Conservation (phyloP, 2,113 vertebrate species). For the Larimichthys crocea region DNA sequence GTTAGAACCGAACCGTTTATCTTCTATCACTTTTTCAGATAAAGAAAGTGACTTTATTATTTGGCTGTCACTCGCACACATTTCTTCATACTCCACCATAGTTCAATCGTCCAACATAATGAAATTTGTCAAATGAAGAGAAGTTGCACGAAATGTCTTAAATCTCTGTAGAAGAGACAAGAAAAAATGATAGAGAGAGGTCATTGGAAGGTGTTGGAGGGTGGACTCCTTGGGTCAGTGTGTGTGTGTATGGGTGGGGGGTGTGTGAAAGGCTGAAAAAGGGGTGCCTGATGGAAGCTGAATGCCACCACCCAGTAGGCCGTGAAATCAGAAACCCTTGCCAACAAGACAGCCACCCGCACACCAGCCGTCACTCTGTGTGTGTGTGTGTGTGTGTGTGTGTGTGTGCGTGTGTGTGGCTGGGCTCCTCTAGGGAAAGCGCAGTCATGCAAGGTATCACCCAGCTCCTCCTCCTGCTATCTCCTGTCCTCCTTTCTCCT, state of each 20-base stretch:
- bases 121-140: not conserved
- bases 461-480: constrained; percentile 67
- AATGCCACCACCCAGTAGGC: constrained; percentile 84
- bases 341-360: constrained; percentile 83
- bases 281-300: constrained; percentile 72
- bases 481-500: constrained; percentile 52
- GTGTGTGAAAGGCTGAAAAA: constrained; percentile 59
- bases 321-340: constrained; percentile 83
- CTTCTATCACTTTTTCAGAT: no score
- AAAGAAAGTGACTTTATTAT: not conserved
- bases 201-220: constrained; percentile 15
- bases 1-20: not conserved
- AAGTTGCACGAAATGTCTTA: not conserved
- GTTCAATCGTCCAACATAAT: not conserved
- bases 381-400: constrained; percentile 50
- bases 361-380: constrained; percentile 66
- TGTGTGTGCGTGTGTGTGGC: constrained; percentile 53
- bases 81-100: no score
- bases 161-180: not conserved
- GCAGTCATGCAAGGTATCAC: constrained; percentile 83
- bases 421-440: constrained; percentile 69
- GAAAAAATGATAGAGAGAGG: not conserved
- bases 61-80: no score
- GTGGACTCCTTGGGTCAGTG: constrained; percentile 58
- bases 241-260: constrained; percentile 38